Percentiles rank a stretch among this genome's conserved stretches.
Evolutionary conservation across 2,888 invertebrate genomes (phyloP).

Genomic region (Stegana nigrithorax): DNA sequence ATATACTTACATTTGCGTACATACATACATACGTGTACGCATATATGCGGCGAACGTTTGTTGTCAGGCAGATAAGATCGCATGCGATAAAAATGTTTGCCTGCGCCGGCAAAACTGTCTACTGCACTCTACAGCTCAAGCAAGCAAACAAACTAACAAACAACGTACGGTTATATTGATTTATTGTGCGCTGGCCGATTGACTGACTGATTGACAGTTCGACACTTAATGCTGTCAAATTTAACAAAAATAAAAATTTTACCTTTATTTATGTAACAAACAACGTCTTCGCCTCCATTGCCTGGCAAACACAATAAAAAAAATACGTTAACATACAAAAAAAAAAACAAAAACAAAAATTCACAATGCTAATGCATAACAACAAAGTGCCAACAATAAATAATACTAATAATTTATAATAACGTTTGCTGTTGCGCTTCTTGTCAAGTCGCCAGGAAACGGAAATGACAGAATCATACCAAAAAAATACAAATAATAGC

Average conservation of each 20-base stretch:
- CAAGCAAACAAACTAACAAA: constrained; percentile 4
- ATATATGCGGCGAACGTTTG: background rate
- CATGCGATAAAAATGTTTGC: background rate
- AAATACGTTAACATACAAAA: background rate
- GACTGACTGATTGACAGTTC: constrained; percentile 62
- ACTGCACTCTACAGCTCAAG: background rate
- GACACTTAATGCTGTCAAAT: constrained; percentile 66
- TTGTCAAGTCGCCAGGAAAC: too few relatives aligned
- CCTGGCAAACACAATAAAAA: background rate
- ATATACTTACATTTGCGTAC: too few relatives aligned
- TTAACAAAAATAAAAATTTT: constrained; percentile 30
- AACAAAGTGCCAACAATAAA: background rate
- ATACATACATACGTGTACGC: background rate
- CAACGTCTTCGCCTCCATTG: too few relatives aligned
- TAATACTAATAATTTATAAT: too few relatives aligned
- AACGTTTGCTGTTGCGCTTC: too few relatives aligned
- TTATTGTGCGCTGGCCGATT: constrained; percentile 34
- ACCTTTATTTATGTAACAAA: too few relatives aligned
- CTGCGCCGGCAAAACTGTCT: background rate
- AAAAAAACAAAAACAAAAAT: background rate
- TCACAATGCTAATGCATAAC: background rate
- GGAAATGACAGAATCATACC: too few relatives aligned
- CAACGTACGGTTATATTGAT: constrained; percentile 24
- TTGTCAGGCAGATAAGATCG: background rate
- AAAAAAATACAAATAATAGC: too few relatives aligned